phyloP scores from a whole-genome alignment of 1,140 invertebrate genomes.

The Micrasema minimum region DNA sequence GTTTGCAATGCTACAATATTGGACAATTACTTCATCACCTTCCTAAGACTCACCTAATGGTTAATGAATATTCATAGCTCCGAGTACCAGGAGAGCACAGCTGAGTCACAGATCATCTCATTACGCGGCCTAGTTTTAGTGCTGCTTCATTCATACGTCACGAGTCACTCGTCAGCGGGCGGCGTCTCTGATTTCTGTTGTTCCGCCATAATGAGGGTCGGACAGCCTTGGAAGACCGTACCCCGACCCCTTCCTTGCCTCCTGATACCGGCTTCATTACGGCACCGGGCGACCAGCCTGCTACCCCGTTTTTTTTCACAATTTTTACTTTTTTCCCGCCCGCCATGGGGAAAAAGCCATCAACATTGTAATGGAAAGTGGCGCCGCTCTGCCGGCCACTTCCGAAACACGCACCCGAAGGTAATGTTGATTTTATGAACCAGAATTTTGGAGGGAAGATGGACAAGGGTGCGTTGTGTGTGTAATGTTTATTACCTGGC shows the following conservation, averaged over 20 bases:
- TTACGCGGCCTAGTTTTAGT: slow-evolving; percentile 1
- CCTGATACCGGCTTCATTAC: slow-evolving; percentile 40
- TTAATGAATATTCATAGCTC: too few relatives aligned
- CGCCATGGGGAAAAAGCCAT: slow-evolving; percentile 68
- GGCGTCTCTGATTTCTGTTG: neutral
- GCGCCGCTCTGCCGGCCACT: slow-evolving; percentile 61
- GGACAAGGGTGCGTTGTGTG: neutral
- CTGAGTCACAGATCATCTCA: neutral
- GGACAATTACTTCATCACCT: too few relatives aligned
- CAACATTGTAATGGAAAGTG: slow-evolving; percentile 63
- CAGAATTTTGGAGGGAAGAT: slow-evolving; percentile 1
- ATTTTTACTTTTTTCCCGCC: slow-evolving; percentile 50
- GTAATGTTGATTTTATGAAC: too few relatives aligned
- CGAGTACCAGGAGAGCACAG: too few relatives aligned
- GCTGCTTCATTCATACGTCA: slow-evolving; percentile 31
- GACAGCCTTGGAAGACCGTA: too few relatives aligned
- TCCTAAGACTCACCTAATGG: too few relatives aligned
- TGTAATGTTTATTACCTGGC: too few relatives aligned
- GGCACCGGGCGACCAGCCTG: slow-evolving; percentile 26
- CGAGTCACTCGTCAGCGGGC: neutral
- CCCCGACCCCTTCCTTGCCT: too few relatives aligned
- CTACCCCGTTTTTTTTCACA: slow-evolving; percentile 43
- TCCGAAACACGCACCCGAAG: slow-evolving; percentile 44
- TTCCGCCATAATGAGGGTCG: slow-evolving; percentile 43
- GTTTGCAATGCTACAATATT: too few relatives aligned